Conservation (phyloP, 2,888 invertebrate species). For the Drepanosiphum platanoidis region DNA sequence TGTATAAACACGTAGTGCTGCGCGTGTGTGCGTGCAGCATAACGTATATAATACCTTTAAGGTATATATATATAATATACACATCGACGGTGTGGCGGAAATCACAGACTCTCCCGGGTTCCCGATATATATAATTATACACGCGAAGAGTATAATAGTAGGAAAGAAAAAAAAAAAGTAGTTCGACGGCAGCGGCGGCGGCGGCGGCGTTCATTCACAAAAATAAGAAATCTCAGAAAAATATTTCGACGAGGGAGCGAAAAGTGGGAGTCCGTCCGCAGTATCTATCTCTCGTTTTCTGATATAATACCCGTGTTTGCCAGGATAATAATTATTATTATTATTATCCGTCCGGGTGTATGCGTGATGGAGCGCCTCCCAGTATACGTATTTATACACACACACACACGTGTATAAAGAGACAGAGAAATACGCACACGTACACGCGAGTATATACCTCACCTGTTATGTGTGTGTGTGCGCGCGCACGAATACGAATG, state of each 20-base stretch:
- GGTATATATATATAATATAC: not conserved
- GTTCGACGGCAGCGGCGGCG: constrained; percentile 44
- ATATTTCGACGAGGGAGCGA: not conserved
- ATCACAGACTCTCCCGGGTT: constrained; percentile 24
- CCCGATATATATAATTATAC: constrained; percentile 21
- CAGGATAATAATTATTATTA: constrained; percentile 19
- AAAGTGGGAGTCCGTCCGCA: constrained; percentile 23
- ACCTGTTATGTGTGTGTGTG: not conserved
- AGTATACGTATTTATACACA: not conserved
- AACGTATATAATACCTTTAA: too few relatives aligned
- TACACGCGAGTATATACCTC: not conserved
- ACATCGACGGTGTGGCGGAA: constrained; percentile 29
- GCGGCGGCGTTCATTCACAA: constrained; percentile 56
- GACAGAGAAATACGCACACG: not conserved
- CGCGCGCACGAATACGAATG: not conserved
- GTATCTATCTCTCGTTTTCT: not conserved
- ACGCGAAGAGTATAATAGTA: not conserved
- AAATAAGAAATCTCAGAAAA: constrained; percentile 33
- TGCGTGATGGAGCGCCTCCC: not conserved
- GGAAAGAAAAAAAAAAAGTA: constrained; percentile 20
- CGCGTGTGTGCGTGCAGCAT: not conserved
- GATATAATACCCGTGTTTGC: not conserved
- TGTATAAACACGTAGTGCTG: not conserved
- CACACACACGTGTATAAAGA: not conserved
- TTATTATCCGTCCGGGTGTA: constrained; percentile 24